Evolutionary conservation across 2,888 invertebrate species (phyloP).

Genomic region (Galeruca laticollis): DNA sequence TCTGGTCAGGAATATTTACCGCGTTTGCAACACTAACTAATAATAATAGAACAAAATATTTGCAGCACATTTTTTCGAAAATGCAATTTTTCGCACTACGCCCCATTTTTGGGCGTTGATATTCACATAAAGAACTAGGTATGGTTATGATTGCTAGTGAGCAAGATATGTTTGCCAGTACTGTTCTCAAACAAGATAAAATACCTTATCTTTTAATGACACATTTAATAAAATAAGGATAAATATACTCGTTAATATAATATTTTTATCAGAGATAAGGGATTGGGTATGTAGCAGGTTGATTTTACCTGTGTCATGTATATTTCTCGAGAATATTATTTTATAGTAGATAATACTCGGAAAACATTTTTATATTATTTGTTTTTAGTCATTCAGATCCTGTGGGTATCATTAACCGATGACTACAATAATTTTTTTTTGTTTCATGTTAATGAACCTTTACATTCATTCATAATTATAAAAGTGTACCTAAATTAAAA

Average conservation of each 20-base stretch:
- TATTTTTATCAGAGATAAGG: constrained; percentile 35
- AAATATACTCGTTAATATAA: constrained; percentile 30
- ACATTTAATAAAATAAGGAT: constrained; percentile 44
- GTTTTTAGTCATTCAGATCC: neutral
- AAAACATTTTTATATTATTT: constrained; percentile 6
- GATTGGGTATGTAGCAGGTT: constrained; percentile 18
- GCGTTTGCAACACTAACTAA: constrained; percentile 11
- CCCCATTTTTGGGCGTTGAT: constrained; percentile 22
- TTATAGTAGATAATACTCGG: constrained; percentile 10
- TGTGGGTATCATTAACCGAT: neutral
- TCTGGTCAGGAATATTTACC: neutral
- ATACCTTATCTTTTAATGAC: constrained; percentile 48
- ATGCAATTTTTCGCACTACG: constrained; percentile 20
- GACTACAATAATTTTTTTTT: neutral
- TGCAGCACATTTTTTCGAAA: constrained; percentile 26
- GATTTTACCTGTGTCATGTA: constrained; percentile 22
- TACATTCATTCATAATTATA: too few relatives aligned
- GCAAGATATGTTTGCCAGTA: constrained; percentile 24
- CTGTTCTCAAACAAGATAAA: constrained; percentile 42
- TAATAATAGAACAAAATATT: constrained; percentile 1
- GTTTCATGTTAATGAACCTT: too few relatives aligned
- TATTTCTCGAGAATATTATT: constrained; percentile 17
- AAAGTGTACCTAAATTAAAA: too few relatives aligned
- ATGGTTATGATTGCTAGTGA: constrained; percentile 15
- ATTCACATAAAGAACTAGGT: constrained; percentile 25